Evolutionary conservation across 2,113 vertebrate genomes (phyloP).

Genomic region (Atlantisia rogersi): DNA sequence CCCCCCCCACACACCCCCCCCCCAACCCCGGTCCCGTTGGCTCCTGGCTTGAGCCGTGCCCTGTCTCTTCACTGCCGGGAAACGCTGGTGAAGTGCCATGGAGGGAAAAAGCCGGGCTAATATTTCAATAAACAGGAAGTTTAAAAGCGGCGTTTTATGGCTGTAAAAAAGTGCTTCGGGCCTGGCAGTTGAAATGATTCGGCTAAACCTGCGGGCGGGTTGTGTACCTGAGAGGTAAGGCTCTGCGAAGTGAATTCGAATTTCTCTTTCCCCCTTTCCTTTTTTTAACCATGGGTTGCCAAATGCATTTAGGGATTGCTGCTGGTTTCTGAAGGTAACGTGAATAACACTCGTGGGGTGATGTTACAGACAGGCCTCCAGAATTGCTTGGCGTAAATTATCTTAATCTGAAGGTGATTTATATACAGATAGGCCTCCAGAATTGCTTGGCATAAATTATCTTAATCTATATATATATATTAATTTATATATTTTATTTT

Average conservation of each 20-base stretch:
- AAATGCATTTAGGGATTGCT: background rate
- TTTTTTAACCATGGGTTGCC: background rate
- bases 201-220: background rate
- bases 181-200: slow-evolving; percentile 34
- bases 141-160: slow-evolving; percentile 39
- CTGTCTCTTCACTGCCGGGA: background rate
- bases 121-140: slow-evolving; percentile 64
- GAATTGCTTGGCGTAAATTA: slow-evolving; percentile 17
- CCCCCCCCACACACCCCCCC: no score
- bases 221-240: slow-evolving; percentile 21
- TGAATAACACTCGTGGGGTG: background rate
- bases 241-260: background rate
- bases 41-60: background rate
- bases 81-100: background rate
- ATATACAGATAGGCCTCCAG: background rate
- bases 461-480: no score
- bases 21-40: background rate
- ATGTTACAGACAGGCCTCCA: background rate
- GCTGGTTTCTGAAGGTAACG: background rate
- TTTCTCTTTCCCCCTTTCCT: background rate
- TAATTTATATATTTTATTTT: background rate
- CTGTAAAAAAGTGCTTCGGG: slow-evolving; percentile 36
- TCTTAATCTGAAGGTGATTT: background rate
- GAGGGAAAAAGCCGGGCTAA: background rate
- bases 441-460: background rate